phyloP scores from a whole-genome alignment of 2,113 vertebrate species.

The Syngnathus floridae region DNA sequence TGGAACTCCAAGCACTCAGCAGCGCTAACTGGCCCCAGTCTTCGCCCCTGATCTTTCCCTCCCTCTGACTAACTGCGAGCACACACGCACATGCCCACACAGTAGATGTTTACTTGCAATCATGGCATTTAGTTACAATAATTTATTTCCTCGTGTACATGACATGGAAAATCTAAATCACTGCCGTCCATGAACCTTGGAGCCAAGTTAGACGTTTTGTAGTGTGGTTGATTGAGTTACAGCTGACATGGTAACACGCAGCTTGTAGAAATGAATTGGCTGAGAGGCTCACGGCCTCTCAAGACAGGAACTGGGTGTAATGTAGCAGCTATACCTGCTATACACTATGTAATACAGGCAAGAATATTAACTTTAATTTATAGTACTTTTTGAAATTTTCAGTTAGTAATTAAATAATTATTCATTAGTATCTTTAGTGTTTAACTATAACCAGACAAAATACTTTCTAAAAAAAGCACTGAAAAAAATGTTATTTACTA shows the following conservation, averaged over 20 bases:
- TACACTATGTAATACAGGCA: neutral
- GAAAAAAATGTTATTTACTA: no score
- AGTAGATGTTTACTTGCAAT: slow-evolving; percentile 65
- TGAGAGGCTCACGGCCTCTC: neutral
- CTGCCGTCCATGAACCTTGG: slow-evolving; percentile 28
- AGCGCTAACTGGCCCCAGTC: slow-evolving; percentile 40
- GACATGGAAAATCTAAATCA: slow-evolving; percentile 59
- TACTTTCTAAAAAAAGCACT: no score
- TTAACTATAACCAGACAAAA: no score
- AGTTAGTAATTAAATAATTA: neutral
- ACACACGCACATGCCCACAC: slow-evolving; percentile 62
- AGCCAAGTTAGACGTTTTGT: slow-evolving; percentile 23
- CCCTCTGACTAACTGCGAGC: slow-evolving; percentile 25
- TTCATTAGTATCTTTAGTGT: neutral
- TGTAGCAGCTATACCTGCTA: neutral
- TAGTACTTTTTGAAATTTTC: neutral
- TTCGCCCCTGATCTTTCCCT: slow-evolving; percentile 38
- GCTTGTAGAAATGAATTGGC: slow-evolving; percentile 2
- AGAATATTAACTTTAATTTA: neutral
- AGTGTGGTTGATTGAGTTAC: slow-evolving; percentile 27
- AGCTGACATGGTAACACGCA: slow-evolving; percentile 13
- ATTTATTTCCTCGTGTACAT: slow-evolving; percentile 55
- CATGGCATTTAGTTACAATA: slow-evolving; percentile 64
- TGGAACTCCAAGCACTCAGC: slow-evolving; percentile 54
- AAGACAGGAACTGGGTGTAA: neutral